These are phyloP conservation scores for Calliopum simillimum DNA, from an alignment of 2,888 invertebrate species.

Conservation along the genomic window DNA sequence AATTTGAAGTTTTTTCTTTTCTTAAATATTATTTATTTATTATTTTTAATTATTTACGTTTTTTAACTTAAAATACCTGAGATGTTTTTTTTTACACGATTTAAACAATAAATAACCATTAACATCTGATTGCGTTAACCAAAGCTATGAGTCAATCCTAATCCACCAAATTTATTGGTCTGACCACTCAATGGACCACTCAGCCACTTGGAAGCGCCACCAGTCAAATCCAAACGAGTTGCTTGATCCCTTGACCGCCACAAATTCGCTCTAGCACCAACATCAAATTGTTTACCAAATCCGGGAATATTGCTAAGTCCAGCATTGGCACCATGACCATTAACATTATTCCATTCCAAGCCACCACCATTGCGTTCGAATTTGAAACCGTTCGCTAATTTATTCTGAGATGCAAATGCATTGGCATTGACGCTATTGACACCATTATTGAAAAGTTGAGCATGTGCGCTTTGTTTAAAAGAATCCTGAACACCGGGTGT, in stretches of 20 bases:
- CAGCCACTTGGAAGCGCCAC: slow-evolving; percentile 52
- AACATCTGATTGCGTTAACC: not conserved
- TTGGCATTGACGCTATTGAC: slow-evolving; percentile 56
- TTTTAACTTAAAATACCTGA: no score
- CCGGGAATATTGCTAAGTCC: slow-evolving; percentile 57
- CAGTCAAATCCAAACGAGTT: slow-evolving; percentile 52
- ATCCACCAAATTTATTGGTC: slow-evolving; percentile 48
- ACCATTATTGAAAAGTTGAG: slow-evolving; percentile 54
- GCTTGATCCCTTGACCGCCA: slow-evolving; percentile 54
- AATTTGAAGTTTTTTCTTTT: no score
- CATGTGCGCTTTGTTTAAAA: slow-evolving; percentile 44
- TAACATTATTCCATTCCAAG: slow-evolving; percentile 55
- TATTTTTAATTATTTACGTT: no score
- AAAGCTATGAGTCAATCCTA: slow-evolving; percentile 55
- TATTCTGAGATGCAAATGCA: slow-evolving; percentile 57
- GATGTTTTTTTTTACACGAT: no score
- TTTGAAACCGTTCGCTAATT: slow-evolving; percentile 58
- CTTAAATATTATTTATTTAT: no score
- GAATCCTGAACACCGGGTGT: slow-evolving; percentile 47
- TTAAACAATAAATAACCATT: no score
- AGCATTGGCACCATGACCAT: slow-evolving; percentile 55
- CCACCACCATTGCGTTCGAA: slow-evolving; percentile 60
- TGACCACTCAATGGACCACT: slow-evolving; percentile 47
- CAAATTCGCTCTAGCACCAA: slow-evolving; percentile 51
- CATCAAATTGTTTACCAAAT: slow-evolving; percentile 54